Evolutionary conservation across 2,888 invertebrate genomes (phyloP), one percentile per base, ranked within the genome.

Genomic region (Platycheirus rosarum): DNA sequence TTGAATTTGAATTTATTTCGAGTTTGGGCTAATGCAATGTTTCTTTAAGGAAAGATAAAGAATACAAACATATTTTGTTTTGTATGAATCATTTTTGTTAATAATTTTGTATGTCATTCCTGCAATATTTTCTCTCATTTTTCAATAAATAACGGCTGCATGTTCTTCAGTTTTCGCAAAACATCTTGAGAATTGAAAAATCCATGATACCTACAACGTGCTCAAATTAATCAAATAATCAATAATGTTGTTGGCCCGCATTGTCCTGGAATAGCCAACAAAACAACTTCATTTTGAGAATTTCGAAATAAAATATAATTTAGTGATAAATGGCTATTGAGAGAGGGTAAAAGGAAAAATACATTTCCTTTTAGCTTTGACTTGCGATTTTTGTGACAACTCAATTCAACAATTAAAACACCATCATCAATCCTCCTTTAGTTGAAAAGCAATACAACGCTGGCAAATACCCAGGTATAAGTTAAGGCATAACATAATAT

Each of bases 341-440:
- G 9, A 35, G 9, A 35, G 11, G 11, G 4, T 32, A 53, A 18
- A 32, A n/a, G 3, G 32, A 51, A 20, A 35, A 5, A 53, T 35
- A 20, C 35, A 53, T 20, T 53, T 53, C 18, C n/a, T 32, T 53
- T 35, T 53, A 8, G 18, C 20, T 37, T 37, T 37, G 53, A 53
- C 53, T 53, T 53, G 53, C 53, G 13, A 53, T 53, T 53, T 35
- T 8, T 53, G 18, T 53, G 53, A 53, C 35, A 8, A 53, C 53
- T 53, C 53, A 20, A 53, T 37, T 53, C 53, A 13, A 13, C 53
- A 53, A 53, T 53, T 53, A 53, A 53, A 53, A 35, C 53, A 35
- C 35, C 53, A 53, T 53, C 53, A 53, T 53, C 53, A 53, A 53
- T 53, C 53, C 35, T 53, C 53, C 35, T 35, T 35, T 53, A 35